Evolutionary conservation across 1,140 invertebrate genomes (phyloP), one percentile per base, ranked within the genome.

Genomic region (Eubasilissa regina): DNA sequence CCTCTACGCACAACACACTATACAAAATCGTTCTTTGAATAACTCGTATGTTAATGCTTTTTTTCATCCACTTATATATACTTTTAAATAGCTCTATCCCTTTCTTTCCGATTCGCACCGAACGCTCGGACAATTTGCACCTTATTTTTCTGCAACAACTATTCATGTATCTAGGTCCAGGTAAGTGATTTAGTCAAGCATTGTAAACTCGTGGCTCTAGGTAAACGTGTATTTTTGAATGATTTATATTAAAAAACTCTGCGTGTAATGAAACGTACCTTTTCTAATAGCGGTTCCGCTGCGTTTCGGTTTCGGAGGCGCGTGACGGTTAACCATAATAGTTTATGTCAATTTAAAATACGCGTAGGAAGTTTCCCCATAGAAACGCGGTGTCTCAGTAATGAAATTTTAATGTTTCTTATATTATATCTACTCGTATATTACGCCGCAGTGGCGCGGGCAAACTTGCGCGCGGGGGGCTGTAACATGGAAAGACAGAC

Each of bases 401-500:
- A 73, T 73, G 68, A 73, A 73, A 73, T 53, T 73, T 73, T 73
- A 73, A 73, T 73, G 68, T 73, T 53, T 73, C 68, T 73, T 73
- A 73, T 72, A 72, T 72, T 72, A 35, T 35, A 35, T 35, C 6
- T 35, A 35, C 25, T 35, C 1, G 1, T 53, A 72, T 73, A 25
- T 53, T 73, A 73, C 15, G 19, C 48, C 47, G 68, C 21, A 73
- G 53, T 25, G 51, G 68, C 47, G 68, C 35, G 53, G 68, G 35
- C 25, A 15, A 53, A 55, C n/a, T 25, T 73, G 43, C 15, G 21
- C 6, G n/a, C 43, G n/a, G 35, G 25, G 25, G 6, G 6, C 1
- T 15, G 17, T n/a, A 60, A 60, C 3, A 10, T 10, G 13, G 48
- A 12, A n/a, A 51, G 11, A 15, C 48, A 15, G 48, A 0, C 48